Base-by-base conservation (phyloP, 53 echinoderm and acorn worm genomes). In the Actinopyga echinites region DNA sequence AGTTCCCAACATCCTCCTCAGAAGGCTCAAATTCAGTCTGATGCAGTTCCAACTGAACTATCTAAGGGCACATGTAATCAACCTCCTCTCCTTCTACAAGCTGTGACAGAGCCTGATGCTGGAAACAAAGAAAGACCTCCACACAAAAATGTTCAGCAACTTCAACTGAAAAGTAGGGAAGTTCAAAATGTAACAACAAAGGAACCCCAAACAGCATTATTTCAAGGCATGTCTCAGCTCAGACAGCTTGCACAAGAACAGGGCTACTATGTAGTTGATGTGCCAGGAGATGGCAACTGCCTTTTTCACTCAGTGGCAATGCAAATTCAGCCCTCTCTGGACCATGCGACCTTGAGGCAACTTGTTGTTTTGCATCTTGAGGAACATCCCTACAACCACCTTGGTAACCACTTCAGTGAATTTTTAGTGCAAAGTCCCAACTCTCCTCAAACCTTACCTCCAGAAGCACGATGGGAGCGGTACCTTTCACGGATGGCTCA, bases 201-300 rank as follows among this genome's bases (percentile, higher is more conserved):
- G 49, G 17, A 17, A 0, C 0, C 17, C 13, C 49, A 49, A 15
- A 13, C 13, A 17, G 17, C 49, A 49, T 6, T 44, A 44, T 49
- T 13, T 17, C 49, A 6, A 17, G 7, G 49, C 7, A 74, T 74
- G 74, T 6, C 25, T 23, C 38, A 37, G 4, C 74, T 74, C 5
- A 42, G 24, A 22, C 38, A 42, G 43, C 22, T 74, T 21, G 74
- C 74, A 43, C 43, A 40, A 19, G 40, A 37, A 23, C 15, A 30
- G 2, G 71, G 71, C 10, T 69, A 21, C 20, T 12, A 37, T 23
- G 74, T 74, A 13, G 44, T 74, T 22, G 49, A 74, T 74, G 74
- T 74, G 2, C 74, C 52, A 74, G 74, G 74, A 45, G 74, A 74
- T 74, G 74, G 74, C 22, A 74, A 74, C 29, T 74, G 74, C 15